phyloP scores from a whole-genome alignment of 1,140 invertebrate genomes.

The Asbolus verrucosus region DNA sequence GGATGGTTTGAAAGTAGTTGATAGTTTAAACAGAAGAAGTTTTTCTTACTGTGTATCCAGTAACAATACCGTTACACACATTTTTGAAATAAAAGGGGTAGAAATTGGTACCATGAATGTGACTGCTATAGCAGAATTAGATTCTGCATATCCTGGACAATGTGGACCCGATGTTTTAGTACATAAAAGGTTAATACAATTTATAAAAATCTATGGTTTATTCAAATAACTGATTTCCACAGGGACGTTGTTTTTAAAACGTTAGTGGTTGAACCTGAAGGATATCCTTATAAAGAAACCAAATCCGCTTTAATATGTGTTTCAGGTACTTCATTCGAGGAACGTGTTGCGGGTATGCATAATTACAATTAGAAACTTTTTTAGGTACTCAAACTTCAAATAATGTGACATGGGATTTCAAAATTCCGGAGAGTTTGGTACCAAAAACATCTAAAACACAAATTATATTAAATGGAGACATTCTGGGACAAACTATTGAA shows the following conservation, averaged over 20 bases:
- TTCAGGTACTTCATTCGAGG: constrained; percentile 47
- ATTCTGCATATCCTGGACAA: constrained; percentile 64
- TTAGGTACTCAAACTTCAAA: constrained; percentile 34
- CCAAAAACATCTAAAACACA: constrained; percentile 67
- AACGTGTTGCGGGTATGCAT: too few relatives aligned
- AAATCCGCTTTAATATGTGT: constrained; percentile 69
- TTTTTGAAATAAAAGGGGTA: constrained; percentile 68
- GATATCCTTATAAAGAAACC: constrained; percentile 68
- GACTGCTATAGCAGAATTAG: constrained; percentile 70
- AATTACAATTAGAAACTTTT: too few relatives aligned
- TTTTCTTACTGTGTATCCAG: constrained; percentile 65
- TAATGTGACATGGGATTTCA: constrained; percentile 57
- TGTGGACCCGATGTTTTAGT: constrained; percentile 68
- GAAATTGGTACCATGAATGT: constrained; percentile 71
- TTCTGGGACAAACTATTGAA: constrained; percentile 71
- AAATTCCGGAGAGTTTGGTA: constrained; percentile 65
- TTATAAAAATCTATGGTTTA: too few relatives aligned
- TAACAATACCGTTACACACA: constrained; percentile 66
- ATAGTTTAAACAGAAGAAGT: constrained; percentile 42
- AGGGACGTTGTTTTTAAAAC: constrained; percentile 70
- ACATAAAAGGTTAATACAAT: constrained; percentile 65
- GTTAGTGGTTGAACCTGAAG: constrained; percentile 70
- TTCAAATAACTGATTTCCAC: constrained; percentile 52
- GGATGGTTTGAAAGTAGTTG: constrained; percentile 64
- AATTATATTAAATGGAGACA: constrained; percentile 69